These are phyloP conservation scores for Dryomyza anilis DNA, from an alignment of 2,888 invertebrate species.

Conservation along the genomic window DNA sequence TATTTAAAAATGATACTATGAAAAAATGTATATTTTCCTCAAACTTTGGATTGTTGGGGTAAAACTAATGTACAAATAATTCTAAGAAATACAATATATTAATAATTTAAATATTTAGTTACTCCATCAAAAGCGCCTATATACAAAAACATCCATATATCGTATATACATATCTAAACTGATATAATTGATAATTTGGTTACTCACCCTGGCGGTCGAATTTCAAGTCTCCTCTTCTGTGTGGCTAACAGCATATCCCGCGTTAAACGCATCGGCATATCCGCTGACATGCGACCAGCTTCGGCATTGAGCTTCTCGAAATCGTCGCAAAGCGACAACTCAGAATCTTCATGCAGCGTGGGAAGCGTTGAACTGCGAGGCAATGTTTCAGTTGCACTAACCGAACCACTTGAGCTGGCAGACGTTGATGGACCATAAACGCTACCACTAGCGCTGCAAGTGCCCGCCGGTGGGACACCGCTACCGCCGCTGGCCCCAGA, in stretches of 20 bases:
- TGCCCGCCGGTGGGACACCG: slow-evolving; percentile 44
- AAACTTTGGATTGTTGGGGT: no score
- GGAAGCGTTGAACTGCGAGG: slow-evolving; percentile 70
- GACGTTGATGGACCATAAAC: slow-evolving; percentile 61
- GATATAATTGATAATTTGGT: background rate
- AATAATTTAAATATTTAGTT: no score
- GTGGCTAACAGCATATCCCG: slow-evolving; percentile 81
- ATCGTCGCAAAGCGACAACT: slow-evolving; percentile 65
- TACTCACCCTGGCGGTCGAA: slow-evolving; percentile 67
- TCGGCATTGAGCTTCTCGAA: slow-evolving; percentile 56
- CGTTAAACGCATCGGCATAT: slow-evolving; percentile 70
- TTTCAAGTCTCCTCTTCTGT: slow-evolving; percentile 74
- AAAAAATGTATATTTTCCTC: no score
- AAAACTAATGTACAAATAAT: no score
- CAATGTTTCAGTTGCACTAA: slow-evolving; percentile 61
- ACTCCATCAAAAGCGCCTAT: background rate
- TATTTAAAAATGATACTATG: no score
- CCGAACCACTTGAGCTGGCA: slow-evolving; percentile 60
- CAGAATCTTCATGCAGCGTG: slow-evolving; percentile 85
- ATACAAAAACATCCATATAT: slow-evolving; percentile 1
- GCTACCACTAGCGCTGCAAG: slow-evolving; percentile 58
- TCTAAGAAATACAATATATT: no score
- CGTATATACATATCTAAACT: slow-evolving; percentile 15
- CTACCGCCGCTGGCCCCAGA: slow-evolving; percentile 30
- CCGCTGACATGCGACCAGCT: slow-evolving; percentile 53